Evolutionary conservation across 2,888 invertebrate genomes (phyloP).

Genomic region (Cephus pygmeus): DNA sequence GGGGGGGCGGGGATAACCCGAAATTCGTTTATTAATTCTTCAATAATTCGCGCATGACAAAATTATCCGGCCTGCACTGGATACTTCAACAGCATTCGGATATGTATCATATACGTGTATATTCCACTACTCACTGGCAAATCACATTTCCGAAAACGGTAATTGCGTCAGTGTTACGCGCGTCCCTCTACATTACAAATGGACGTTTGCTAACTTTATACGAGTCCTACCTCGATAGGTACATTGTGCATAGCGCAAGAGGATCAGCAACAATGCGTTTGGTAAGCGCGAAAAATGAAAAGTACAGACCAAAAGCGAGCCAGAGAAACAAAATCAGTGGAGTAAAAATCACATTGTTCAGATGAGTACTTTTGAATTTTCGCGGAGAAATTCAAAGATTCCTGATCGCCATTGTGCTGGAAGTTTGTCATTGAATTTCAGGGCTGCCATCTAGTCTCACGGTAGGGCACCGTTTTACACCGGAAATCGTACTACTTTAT

Average conservation of each 20-base stretch:
- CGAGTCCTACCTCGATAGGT: neutral
- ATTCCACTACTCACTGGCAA: slow-evolving; percentile 30
- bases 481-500: slow-evolving; percentile 63
- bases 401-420: neutral
- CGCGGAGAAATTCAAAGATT: neutral
- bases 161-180: slow-evolving; percentile 50
- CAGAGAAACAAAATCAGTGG: neutral
- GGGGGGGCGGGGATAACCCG: neutral
- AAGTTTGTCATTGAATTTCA: neutral
- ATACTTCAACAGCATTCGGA: neutral
- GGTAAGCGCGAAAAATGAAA: neutral
- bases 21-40: neutral
- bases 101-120: neutral
- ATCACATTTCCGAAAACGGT: slow-evolving; percentile 50
- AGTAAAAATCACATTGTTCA: neutral
- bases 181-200: slow-evolving; percentile 55
- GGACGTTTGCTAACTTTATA: slow-evolving; percentile 48
- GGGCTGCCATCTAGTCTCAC: neutral
- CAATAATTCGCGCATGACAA: slow-evolving; percentile 37
- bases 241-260: neutral
- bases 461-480: slow-evolving; percentile 35
- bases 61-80: slow-evolving; percentile 37
- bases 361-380: neutral
- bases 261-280: neutral
- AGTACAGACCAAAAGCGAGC: neutral